Evolutionary conservation across 2,888 invertebrate species (phyloP).

Genomic region (Chrysolina haemoptera): DNA sequence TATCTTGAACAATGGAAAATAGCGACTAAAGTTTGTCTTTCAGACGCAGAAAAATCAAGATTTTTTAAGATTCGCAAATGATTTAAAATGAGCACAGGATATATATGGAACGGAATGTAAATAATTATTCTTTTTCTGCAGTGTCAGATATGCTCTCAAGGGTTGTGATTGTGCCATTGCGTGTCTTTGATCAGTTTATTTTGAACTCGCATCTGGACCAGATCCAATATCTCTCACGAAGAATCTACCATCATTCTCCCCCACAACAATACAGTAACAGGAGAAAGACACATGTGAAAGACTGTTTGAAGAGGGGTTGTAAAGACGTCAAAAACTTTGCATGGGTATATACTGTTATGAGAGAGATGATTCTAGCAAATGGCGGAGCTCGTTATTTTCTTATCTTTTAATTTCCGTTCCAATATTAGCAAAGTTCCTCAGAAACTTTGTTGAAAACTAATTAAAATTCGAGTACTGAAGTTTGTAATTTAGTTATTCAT

Average conservation of each 20-base stretch:
- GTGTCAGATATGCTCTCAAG: no score
- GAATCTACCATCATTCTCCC: not conserved
- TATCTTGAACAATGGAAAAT: no score
- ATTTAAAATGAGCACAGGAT: no score
- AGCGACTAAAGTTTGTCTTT: no score
- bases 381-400: slow-evolving; percentile 62
- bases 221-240: not conserved
- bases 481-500: slow-evolving; percentile 69
- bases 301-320: slow-evolving; percentile 10
- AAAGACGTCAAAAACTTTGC: slow-evolving; percentile 46
- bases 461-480: slow-evolving; percentile 69
- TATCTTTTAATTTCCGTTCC: slow-evolving; percentile 71
- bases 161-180: no score
- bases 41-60: no score
- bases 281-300: slow-evolving; percentile 6
- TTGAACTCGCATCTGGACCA: not conserved
- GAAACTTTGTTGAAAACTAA: slow-evolving; percentile 67
- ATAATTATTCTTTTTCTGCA: no score
- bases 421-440: slow-evolving; percentile 62
- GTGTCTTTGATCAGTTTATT: not conserved
- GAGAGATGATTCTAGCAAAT: slow-evolving; percentile 49
- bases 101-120: no score
- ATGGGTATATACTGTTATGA: slow-evolving; percentile 33
- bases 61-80: no score
- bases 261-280: not conserved